Conservation (phyloP, 1,140 invertebrate species). For the Adelges cooleyi region DNA sequence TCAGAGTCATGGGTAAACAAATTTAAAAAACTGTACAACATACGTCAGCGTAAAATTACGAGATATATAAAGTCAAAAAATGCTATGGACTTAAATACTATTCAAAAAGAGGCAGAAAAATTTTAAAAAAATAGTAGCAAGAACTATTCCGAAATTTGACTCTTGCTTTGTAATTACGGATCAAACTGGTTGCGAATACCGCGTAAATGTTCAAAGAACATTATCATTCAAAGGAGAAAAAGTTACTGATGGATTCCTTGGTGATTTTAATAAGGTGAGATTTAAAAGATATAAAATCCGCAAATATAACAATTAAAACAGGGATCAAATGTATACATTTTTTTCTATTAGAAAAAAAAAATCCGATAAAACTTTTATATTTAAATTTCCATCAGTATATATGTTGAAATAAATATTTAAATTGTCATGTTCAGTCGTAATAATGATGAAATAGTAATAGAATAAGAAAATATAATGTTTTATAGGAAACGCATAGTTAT, state of each 20-base stretch:
- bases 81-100: conserved; percentile 15
- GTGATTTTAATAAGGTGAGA: conserved; percentile 32
- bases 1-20: not conserved
- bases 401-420: no score
- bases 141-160: conserved; percentile 13
- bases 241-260: conserved; percentile 5
- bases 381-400: no score
- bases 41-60: not conserved
- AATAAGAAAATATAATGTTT: no score
- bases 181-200: conserved; percentile 31
- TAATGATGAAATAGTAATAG: no score
- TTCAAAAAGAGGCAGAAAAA: not conserved
- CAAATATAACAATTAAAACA: no score
- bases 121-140: no score
- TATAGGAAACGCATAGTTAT: conserved; percentile 33
- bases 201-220: not conserved
- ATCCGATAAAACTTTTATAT: no score
- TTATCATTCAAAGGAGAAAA: conserved; percentile 20
- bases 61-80: not conserved
- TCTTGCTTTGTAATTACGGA: conserved; percentile 28
- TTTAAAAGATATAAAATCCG: no score
- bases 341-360: no score
- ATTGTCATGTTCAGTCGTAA: no score
- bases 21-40: not conserved
- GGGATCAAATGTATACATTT: no score